Percentiles rank a stretch among this genome's conserved stretches.
phyloP scores from a whole-genome alignment of 1,140 invertebrate species.

The Drosophila novamexicana region DNA sequence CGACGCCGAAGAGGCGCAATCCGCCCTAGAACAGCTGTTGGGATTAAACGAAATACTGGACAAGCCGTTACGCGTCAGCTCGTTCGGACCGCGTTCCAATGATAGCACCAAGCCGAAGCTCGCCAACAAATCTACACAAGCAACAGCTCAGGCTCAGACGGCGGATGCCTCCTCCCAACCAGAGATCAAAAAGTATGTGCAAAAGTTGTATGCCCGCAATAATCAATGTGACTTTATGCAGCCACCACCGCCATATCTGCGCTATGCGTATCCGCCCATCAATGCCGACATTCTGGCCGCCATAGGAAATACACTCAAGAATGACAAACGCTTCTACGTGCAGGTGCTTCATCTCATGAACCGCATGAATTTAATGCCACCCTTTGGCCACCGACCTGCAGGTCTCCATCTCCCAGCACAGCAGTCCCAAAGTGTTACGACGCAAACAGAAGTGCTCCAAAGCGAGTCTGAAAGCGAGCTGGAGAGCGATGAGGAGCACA shows the following conservation, averaged over 20 bases:
- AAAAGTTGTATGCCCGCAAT: slow-evolving; percentile 89
- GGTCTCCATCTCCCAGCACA: not conserved
- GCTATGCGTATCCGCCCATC: slow-evolving; percentile 91
- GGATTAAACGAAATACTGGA: slow-evolving; percentile 50
- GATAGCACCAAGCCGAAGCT: slow-evolving; percentile 2
- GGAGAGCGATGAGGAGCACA: slow-evolving; percentile 87
- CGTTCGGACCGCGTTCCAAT: slow-evolving; percentile 38
- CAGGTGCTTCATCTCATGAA: slow-evolving; percentile 98
- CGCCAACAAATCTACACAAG: slow-evolving; percentile 56
- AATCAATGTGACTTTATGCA: slow-evolving; percentile 88
- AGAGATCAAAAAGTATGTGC: slow-evolving; percentile 88
- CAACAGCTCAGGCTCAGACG: not conserved
- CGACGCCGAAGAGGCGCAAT: slow-evolving; percentile 36
- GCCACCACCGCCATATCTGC: slow-evolving; percentile 89
- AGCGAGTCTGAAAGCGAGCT: slow-evolving; percentile 84
- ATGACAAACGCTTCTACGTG: slow-evolving; percentile 92
- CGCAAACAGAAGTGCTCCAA: slow-evolving; percentile 46
- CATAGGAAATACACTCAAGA: slow-evolving; percentile 90
- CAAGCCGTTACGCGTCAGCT: slow-evolving; percentile 55
- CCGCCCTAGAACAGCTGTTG: slow-evolving; percentile 53
- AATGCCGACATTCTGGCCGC: slow-evolving; percentile 90
- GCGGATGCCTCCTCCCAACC: not conserved
- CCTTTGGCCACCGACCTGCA: slow-evolving; percentile 86
- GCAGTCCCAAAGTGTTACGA: slow-evolving; percentile 19
- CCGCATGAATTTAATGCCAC: slow-evolving; percentile 95